phyloP scores from a whole-genome alignment of 2,888 invertebrate species.

The Orthosia gracilis region DNA sequence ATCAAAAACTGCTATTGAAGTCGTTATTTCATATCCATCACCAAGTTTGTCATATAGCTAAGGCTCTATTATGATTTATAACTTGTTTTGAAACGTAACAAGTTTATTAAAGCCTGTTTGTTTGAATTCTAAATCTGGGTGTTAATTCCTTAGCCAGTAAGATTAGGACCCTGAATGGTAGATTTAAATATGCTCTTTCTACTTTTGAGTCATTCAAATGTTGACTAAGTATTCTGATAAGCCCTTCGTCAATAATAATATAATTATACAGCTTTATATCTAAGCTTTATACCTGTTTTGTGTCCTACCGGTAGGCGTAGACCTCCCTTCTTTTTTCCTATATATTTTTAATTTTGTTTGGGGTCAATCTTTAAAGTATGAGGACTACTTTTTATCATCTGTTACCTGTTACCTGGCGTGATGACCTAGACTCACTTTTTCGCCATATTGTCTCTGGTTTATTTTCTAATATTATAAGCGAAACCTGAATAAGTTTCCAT shows the following conservation, averaged over 20 bases:
- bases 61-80: constrained; percentile 26
- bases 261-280: background rate
- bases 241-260: background rate
- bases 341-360: background rate
- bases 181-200: background rate
- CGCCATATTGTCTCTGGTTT: background rate
- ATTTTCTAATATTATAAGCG: background rate
- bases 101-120: constrained; percentile 26
- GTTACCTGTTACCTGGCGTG: background rate
- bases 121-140: constrained; percentile 17
- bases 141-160: constrained; percentile 12
- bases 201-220: background rate
- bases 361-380: background rate
- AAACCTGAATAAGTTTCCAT: background rate
- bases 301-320: background rate
- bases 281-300: background rate
- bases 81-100: constrained; percentile 21
- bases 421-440: background rate
- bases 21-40: constrained; percentile 3
- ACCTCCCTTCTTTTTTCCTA: background rate
- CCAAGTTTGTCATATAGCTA: constrained; percentile 1
- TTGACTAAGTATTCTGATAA: background rate
- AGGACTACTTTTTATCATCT: too few relatives aligned
- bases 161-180: background rate
- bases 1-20: background rate